Conservation (phyloP, 1,140 invertebrate genomes). For the Drosophila neocordata region DNA sequence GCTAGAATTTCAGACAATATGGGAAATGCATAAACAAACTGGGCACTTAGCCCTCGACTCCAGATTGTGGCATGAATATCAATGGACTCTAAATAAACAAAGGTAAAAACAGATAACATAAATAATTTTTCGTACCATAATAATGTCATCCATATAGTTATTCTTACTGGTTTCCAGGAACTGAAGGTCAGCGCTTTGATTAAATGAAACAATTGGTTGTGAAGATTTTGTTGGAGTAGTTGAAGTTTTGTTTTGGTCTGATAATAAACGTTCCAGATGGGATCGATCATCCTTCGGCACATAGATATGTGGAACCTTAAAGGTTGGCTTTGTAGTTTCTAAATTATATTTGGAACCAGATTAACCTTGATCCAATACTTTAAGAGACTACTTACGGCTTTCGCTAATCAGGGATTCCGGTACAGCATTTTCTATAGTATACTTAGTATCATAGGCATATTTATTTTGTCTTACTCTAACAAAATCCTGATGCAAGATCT, state of each 20-base stretch:
- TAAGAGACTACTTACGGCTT: slow-evolving; percentile 46
- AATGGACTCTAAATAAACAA: slow-evolving; percentile 45
- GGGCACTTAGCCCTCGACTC: slow-evolving; percentile 57
- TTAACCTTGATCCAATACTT: background rate
- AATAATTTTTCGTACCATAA: too few species aligned
- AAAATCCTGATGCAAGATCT: slow-evolving; percentile 58
- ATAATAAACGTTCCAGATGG: slow-evolving; percentile 43
- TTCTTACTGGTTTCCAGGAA: slow-evolving; percentile 67
- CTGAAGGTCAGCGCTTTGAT: slow-evolving; percentile 62
- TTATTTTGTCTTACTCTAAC: slow-evolving; percentile 33
- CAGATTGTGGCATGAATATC: slow-evolving; percentile 64
- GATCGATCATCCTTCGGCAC: slow-evolving; percentile 51
- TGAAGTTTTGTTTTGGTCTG: slow-evolving; percentile 28
- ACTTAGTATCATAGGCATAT: slow-evolving; percentile 28
- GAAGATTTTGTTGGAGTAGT: slow-evolving; percentile 36
- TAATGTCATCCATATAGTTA: too few species aligned
- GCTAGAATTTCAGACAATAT: slow-evolving; percentile 73
- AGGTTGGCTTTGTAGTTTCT: slow-evolving; percentile 55
- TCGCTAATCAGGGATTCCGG: slow-evolving; percentile 43
- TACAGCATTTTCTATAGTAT: slow-evolving; percentile 26
- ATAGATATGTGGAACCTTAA: slow-evolving; percentile 59
- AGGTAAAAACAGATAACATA: background rate
- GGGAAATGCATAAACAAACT: slow-evolving; percentile 75
- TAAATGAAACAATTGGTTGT: slow-evolving; percentile 46
- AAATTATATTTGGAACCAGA: background rate